Evolutionary conservation across 2,113 vertebrate species (phyloP), one percentile per base, ranked within the genome.

Genomic region (Solea solea): DNA sequence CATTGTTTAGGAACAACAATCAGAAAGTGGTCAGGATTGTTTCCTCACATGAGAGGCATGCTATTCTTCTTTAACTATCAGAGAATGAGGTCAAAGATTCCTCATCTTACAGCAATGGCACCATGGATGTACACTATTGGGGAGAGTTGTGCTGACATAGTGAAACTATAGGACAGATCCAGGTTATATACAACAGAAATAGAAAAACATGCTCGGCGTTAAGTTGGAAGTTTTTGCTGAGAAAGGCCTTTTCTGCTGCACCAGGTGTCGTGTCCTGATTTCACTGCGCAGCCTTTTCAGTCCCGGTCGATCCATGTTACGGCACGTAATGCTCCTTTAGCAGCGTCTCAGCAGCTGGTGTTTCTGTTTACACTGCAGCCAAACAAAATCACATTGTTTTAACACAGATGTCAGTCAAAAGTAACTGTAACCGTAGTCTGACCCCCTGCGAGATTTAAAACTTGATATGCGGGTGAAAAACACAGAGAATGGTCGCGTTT

Each of bases 1-100:
- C 59, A 74, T 69, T 74, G 64, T 74, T 54, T 42, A 34, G 69
- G 16, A 51, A 63, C 16, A 62, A 68, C 76, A 67, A 67, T 78
- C 51, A 42, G 12, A 80, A 54, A 44, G 54, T 34, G 66, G 71
- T 52, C 61, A 28, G 53, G 28, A 63, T 59, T 59, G 64, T 64
- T 64, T 39, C 27, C 11, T 5, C 15, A 49, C 42, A 55, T 5
- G 34, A 69, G 65, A 69, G 64, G 53, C 65, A 74, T 64, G 51
- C 58, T 48, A 62, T 64, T 73, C 58, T 53, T 45, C 76, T 63
- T 57, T 11, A 56, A 72, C 11, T 53, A 6, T 69, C 58, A 41
- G 45, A 51, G 49, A 60, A 60, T 9, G 58, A 73, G 64, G 64
- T 69, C 64, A 73, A 48, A 3, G 57, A 68, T 27, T 68, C 52